Evolutionary conservation across 2,113 vertebrate genomes (phyloP).

Genomic region (Narcine bancroftii): DNA sequence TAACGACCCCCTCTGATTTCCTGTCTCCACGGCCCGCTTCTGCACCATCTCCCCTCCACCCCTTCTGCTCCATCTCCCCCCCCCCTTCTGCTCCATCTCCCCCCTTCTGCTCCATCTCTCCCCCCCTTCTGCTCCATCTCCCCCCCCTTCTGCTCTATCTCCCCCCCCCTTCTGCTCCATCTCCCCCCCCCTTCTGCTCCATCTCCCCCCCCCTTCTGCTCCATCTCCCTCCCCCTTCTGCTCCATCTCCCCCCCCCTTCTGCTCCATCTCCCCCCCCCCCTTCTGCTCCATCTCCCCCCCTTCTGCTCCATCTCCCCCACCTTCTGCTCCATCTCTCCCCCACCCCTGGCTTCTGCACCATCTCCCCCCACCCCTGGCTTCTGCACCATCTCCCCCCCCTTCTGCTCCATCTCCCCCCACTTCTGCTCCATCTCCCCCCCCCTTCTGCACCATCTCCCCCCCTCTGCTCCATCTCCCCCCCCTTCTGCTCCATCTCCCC

Average conservation of each 20-base stretch:
- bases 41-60: too few species aligned
- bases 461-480: background rate
- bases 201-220: too few species aligned
- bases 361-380: background rate
- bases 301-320: background rate
- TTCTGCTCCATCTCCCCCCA: background rate
- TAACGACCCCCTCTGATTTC: too few species aligned
- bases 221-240: background rate
- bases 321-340: background rate
- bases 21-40: background rate
- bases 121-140: too few species aligned
- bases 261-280: background rate
- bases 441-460: background rate
- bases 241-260: background rate
- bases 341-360: too few species aligned
- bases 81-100: too few species aligned
- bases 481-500: background rate
- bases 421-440: background rate
- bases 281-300: background rate
- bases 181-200: background rate
- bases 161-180: background rate
- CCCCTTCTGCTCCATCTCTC: too few species aligned
- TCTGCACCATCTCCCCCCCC: background rate
- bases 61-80: too few species aligned
- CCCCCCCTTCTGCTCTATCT: too few species aligned